Evolutionary conservation across 2,797 vertebrate genomes (phyloP), one percentile per base, ranked within the genome.

Genomic region (Danionella dracula): DNA sequence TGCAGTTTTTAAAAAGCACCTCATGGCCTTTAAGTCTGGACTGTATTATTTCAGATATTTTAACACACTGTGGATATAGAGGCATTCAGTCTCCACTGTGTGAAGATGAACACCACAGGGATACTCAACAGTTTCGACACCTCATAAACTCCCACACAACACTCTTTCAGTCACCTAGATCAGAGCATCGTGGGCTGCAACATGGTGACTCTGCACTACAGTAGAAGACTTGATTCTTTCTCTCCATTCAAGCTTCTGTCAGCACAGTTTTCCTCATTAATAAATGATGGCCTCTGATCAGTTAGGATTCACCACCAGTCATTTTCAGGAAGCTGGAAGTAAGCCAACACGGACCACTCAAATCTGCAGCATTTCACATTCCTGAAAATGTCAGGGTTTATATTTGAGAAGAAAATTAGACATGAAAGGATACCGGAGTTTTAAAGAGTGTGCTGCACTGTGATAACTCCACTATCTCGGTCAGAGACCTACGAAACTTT

Each of bases 221-320:
- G 15, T 56, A 21, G 12, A 12, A 5, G 29, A 29, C 17, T 29
- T 23, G 11, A 27, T 6, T n/a, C 35, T 44, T 21, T 15, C 11
- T 38, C 16, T 42, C 12, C 7, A 13, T 29, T 41, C 70, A 70
- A 63, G 65, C 64, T 78, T 70, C 72, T 72, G 68, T 82, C 81
- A 76, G 73, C 73, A 76, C 70, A 34, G 74, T 70, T 44, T 45
- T 66, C 59, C 57, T 37, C 77, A 76, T 81, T 82, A 83, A 85
- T 85, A 86, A 87, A 87, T 82, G 70, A 86, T 75, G 48, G 53
- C 13, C 32, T 55, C 66, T 65, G 70, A 73, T 73, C 78, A 75
- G 76, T 67, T 9, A 74, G 76, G 73, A 79, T 79, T 86, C 82
- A 81, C 44, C 64, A 79, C 79, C 80, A 83, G 79, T 78, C 76